These are phyloP conservation scores for Poecilia velifera DNA, from an alignment of 2,797 vertebrate genomes.

Conservation along the genomic window DNA sequence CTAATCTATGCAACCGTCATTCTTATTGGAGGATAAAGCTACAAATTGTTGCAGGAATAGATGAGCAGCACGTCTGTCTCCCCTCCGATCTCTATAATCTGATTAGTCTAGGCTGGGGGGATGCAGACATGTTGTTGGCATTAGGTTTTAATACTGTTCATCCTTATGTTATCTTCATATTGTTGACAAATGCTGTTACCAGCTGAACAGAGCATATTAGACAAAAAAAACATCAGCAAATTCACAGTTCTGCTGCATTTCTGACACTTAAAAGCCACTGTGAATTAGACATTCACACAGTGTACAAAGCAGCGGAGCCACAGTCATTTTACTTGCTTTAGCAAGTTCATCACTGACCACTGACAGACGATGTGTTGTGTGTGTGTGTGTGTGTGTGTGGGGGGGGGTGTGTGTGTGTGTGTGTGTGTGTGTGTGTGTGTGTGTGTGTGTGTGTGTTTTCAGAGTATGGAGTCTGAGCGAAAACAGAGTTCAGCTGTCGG, in stretches of 20 bases:
- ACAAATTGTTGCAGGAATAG: conserved; percentile 32
- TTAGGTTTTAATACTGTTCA: background rate
- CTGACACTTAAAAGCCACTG: background rate
- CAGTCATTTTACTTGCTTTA: background rate
- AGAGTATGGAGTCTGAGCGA: conserved; percentile 81
- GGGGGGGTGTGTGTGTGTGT: no score
- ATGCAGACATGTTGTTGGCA: conserved; percentile 2
- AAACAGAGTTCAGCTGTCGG: conserved; percentile 68
- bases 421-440: no score
- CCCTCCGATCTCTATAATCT: conserved; percentile 65
- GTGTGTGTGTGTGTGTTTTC: conserved; percentile 8
- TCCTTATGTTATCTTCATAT: background rate
- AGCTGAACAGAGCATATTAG: background rate
- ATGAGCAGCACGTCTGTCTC: conserved; percentile 36
- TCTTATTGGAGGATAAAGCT: background rate
- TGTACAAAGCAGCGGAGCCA: background rate
- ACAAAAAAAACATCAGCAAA: background rate
- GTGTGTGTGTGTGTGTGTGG: background rate
- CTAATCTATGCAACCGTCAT: background rate
- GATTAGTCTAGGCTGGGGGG: conserved; percentile 71
- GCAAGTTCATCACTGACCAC: background rate
- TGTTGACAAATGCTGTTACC: background rate
- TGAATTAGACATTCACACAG: background rate
- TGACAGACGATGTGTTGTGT: background rate
- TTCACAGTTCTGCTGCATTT: background rate